These are phyloP conservation scores for Opisthograptis luteolata DNA, from an alignment of 2,888 invertebrate genomes.

Conservation along the genomic window DNA sequence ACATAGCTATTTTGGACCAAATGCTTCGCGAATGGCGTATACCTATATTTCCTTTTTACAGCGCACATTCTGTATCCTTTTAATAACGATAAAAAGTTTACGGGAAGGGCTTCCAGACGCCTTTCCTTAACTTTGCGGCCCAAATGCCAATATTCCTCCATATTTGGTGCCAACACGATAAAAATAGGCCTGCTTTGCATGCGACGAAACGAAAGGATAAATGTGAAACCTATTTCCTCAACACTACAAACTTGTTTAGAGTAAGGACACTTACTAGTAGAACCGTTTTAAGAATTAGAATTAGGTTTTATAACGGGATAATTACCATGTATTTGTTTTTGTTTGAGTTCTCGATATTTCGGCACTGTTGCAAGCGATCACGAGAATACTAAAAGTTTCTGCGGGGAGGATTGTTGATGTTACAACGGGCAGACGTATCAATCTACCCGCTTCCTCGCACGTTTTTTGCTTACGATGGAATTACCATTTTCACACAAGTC, in stretches of 20 bases:
- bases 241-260: background rate
- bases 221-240: slow-evolving; percentile 6
- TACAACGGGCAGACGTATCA: too few relatives aligned
- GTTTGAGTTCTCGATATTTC: too few relatives aligned
- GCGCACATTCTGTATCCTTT: background rate
- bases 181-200: slow-evolving; percentile 17
- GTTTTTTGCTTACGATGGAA: too few relatives aligned
- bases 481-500: too few relatives aligned
- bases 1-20: too few relatives aligned
- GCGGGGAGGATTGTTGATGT: too few relatives aligned
- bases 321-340: too few relatives aligned
- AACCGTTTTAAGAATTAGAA: background rate
- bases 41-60: background rate
- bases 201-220: slow-evolving; percentile 1
- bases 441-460: too few relatives aligned
- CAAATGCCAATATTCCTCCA: slow-evolving; percentile 13
- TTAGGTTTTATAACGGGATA: background rate
- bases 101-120: background rate
- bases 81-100: slow-evolving; percentile 16
- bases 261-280: slow-evolving; percentile 1
- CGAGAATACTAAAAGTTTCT: too few relatives aligned
- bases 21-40: too few relatives aligned
- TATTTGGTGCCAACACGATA: slow-evolving; percentile 24
- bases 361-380: too few relatives aligned
- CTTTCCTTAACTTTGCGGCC: slow-evolving; percentile 12